Percentiles rank a stretch among this genome's conserved stretches.
phyloP scores from a whole-genome alignment of 2,888 invertebrate genomes.

The Drosophila algonquin region DNA sequence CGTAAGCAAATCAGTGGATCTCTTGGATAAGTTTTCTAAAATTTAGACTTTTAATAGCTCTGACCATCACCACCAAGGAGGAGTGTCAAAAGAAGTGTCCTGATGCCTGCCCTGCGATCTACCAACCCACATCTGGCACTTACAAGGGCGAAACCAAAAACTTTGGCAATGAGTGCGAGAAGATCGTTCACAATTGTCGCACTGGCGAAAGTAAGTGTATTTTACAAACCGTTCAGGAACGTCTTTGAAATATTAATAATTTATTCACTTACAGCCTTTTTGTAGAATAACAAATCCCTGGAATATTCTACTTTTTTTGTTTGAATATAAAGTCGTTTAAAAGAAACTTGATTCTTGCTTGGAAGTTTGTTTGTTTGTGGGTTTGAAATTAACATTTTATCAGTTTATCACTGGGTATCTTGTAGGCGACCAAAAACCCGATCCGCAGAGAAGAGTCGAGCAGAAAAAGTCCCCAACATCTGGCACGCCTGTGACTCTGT shows the following conservation, averaged over 20 bases:
- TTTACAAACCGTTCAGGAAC: background rate
- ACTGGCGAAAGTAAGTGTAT: slow-evolving; percentile 63
- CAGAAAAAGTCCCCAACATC: slow-evolving; percentile 5
- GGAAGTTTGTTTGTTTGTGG: background rate
- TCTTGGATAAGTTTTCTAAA: background rate
- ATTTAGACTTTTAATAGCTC: slow-evolving; percentile 26
- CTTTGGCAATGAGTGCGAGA: slow-evolving; percentile 57
- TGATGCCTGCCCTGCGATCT: slow-evolving; percentile 25
- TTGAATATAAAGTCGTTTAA: too few relatives aligned
- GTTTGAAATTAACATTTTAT: too few relatives aligned
- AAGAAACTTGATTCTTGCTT: background rate
- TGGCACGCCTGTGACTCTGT: background rate
- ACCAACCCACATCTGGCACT: slow-evolving; percentile 37
- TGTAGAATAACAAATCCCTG: background rate
- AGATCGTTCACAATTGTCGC: slow-evolving; percentile 42
- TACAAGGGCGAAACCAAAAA: slow-evolving; percentile 44
- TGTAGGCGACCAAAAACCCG: background rate
- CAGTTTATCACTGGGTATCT: background rate
- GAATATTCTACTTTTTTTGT: too few relatives aligned
- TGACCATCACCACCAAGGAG: slow-evolving; percentile 43
- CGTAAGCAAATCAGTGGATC: slow-evolving; percentile 5
- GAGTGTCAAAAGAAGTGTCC: slow-evolving; percentile 57
- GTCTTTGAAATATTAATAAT: background rate
- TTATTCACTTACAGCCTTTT: slow-evolving; percentile 45
- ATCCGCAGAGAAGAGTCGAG: background rate